phyloP scores from a whole-genome alignment of 2,888 invertebrate species.

The Drosophila barbarae region DNA sequence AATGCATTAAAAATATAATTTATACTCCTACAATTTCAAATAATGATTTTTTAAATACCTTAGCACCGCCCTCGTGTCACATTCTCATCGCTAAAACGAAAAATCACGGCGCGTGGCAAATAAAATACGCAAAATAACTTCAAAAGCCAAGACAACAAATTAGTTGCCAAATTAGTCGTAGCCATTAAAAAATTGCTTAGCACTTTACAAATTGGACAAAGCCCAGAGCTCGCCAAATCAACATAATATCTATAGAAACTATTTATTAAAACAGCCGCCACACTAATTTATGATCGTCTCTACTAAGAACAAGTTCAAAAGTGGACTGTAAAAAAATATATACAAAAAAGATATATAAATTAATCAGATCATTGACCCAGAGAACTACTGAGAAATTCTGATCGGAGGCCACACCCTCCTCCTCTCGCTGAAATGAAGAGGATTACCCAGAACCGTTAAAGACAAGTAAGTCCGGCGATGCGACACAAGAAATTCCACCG shows the following conservation, averaged over 20 bases:
- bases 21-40: too few relatives aligned
- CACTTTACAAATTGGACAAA: constrained; percentile 56
- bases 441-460: constrained; percentile 25
- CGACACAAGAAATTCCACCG: constrained; percentile 7
- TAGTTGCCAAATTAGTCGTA: constrained; percentile 42
- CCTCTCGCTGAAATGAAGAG: neutral
- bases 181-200: constrained; percentile 50
- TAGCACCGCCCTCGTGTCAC: constrained; percentile 20
- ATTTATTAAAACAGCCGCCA: constrained; percentile 13
- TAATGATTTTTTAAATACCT: neutral
- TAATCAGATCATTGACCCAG: constrained; percentile 63
- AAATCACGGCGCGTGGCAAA: constrained; percentile 43
- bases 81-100: constrained; percentile 10
- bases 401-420: constrained; percentile 19
- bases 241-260: constrained; percentile 11
- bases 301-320: constrained; percentile 47
- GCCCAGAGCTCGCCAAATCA: constrained; percentile 7
- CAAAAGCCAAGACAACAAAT: constrained; percentile 51
- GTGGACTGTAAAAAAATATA: constrained; percentile 11
- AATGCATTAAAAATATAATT: neutral
- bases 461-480: neutral
- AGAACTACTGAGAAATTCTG: constrained; percentile 53
- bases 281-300: constrained; percentile 51
- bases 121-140: constrained; percentile 34
- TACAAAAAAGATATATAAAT: neutral